These are phyloP conservation scores for Tubiluchus corallicola DNA, from an alignment of 2,888 invertebrate genomes.

Conservation along the genomic window DNA sequence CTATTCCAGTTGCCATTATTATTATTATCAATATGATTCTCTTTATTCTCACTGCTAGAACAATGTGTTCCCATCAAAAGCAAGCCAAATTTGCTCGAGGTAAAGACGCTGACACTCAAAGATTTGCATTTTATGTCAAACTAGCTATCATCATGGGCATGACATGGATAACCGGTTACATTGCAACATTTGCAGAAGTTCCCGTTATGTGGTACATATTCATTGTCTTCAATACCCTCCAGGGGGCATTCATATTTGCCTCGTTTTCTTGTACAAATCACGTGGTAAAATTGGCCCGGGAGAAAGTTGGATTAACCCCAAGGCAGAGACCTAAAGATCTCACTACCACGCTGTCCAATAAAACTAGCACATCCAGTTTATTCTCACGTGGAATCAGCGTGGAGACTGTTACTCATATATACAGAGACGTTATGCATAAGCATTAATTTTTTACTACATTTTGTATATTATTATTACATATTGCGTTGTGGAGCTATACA, in stretches of 20 bases:
- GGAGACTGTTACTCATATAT: too few relatives aligned
- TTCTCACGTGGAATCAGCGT: too few relatives aligned
- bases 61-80: slow-evolving; percentile 22
- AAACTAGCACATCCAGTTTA: too few relatives aligned
- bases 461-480: too few relatives aligned
- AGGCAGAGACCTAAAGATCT: too few relatives aligned
- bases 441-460: too few relatives aligned
- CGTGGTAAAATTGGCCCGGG: too few relatives aligned
- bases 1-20: slow-evolving; percentile 26
- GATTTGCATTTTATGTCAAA: slow-evolving; percentile 25
- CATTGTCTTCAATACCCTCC: slow-evolving; percentile 31
- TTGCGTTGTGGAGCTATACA: too few relatives aligned
- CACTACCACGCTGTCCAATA: too few relatives aligned
- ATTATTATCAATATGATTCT: slow-evolving; percentile 26
- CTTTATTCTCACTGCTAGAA: slow-evolving; percentile 24
- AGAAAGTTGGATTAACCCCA: too few relatives aligned
- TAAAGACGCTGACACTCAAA: slow-evolving; percentile 15
- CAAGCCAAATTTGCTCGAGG: slow-evolving; percentile 16
- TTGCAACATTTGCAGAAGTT: slow-evolving; percentile 24
- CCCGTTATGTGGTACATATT: slow-evolving; percentile 31
- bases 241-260: slow-evolving; percentile 32
- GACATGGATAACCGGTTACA: slow-evolving; percentile 31
- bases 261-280: too few relatives aligned
- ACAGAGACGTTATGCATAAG: too few relatives aligned
- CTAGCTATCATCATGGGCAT: slow-evolving; percentile 32